phyloP scores from a whole-genome alignment of 2,113 vertebrate genomes.

The Perca flavescens region DNA sequence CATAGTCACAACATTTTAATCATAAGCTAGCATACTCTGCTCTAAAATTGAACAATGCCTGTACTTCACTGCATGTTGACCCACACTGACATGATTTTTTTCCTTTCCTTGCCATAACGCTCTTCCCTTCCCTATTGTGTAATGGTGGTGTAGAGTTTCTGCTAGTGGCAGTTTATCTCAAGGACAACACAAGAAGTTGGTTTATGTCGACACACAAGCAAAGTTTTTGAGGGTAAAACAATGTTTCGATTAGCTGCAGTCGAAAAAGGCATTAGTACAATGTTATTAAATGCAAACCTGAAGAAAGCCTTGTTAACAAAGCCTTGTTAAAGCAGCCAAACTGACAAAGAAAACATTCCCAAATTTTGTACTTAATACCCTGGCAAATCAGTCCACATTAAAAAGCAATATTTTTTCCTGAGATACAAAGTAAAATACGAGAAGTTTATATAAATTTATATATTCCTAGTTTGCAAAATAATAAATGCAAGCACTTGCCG shows the following conservation, averaged over 20 bases:
- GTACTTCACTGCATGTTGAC: constrained; percentile 37
- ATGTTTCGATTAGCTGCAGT: constrained; percentile 1
- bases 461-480: background rate
- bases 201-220: constrained; percentile 28
- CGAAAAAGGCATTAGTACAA: background rate
- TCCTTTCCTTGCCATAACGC: background rate
- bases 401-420: background rate
- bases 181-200: constrained; percentile 9
- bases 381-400: background rate
- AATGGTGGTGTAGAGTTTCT: constrained; percentile 23
- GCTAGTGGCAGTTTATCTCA: constrained; percentile 20
- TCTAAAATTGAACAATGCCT: constrained; percentile 30
- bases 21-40: background rate
- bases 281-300: background rate
- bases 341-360: background rate
- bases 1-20: constrained; percentile 2
- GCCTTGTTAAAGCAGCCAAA: background rate
- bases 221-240: constrained; percentile 23
- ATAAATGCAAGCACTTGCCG: background rate
- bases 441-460: background rate
- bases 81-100: constrained; percentile 35
- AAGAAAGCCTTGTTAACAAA: background rate
- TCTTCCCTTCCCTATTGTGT: constrained; percentile 10
- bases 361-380: too few species aligned
- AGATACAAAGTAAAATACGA: background rate